Evolutionary conservation across 1,140 invertebrate genomes (phyloP).

Genomic region (Sipha flava): DNA sequence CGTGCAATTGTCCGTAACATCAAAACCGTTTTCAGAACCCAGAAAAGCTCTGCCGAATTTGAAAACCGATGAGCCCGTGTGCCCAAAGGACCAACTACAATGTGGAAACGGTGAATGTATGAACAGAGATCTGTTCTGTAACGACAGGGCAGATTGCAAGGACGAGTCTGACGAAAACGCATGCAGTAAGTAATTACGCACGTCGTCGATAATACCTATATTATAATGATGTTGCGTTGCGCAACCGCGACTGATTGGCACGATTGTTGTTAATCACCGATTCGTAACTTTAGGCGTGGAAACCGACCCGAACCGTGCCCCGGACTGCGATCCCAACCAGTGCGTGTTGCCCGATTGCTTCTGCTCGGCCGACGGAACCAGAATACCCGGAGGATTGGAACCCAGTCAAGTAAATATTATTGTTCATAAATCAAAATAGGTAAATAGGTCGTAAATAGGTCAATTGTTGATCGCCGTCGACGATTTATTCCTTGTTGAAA

Average conservation of each 20-base stretch:
- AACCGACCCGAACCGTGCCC: constrained; percentile 76
- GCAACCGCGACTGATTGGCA: too few species aligned
- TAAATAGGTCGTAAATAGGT: too few species aligned
- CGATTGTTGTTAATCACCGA: too few species aligned
- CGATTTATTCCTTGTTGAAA: too few species aligned
- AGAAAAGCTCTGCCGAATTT: constrained; percentile 76
- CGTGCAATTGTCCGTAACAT: not conserved
- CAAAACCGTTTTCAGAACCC: constrained; percentile 58
- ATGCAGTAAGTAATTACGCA: constrained; percentile 65
- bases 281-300: constrained; percentile 61
- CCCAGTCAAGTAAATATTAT: constrained; percentile 55
- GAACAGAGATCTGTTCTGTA: constrained; percentile 84
- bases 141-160: constrained; percentile 82
- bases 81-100: constrained; percentile 74
- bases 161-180: constrained; percentile 92
- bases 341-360: constrained; percentile 86
- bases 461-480: too few species aligned
- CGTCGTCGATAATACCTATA: too few species aligned
- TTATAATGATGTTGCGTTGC: too few species aligned
- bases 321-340: constrained; percentile 78
- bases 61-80: constrained; percentile 84
- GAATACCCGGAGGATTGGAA: constrained; percentile 75
- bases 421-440: not conserved
- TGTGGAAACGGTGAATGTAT: constrained; percentile 85
- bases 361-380: constrained; percentile 84